A percentile compares a stretch with the other conserved stretches of the same genome.
phyloP scores from a whole-genome alignment of 2,888 invertebrate species.

The Plusia festucae region DNA sequence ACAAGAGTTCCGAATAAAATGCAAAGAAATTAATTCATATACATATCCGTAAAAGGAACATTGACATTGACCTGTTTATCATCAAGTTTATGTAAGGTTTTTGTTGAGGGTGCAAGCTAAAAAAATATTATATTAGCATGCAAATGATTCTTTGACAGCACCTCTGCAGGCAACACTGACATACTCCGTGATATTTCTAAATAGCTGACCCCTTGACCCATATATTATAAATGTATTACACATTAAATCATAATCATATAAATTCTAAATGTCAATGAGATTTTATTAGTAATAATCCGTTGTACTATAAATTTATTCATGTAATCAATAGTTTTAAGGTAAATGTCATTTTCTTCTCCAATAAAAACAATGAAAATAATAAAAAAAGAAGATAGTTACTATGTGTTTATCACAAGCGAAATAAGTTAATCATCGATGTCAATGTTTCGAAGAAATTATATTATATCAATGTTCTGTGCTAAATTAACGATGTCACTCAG shows the following conservation, averaged over 20 bases:
- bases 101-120: conserved; percentile 30
- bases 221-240: background rate
- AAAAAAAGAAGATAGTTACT: conserved; percentile 25
- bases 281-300: conserved; percentile 16
- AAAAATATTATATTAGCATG: background rate
- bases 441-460: conserved; percentile 50
- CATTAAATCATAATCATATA: background rate
- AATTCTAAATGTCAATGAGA: conserved; percentile 22
- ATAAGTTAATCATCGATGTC: conserved; percentile 47
- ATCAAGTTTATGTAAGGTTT: conserved; percentile 22
- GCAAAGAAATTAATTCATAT: background rate
- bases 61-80: conserved; percentile 49
- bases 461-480: conserved; percentile 46
- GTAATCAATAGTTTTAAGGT: conserved; percentile 52
- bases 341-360: conserved; percentile 21
- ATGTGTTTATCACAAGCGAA: conserved; percentile 39
- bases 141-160: background rate
- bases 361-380: conserved; percentile 8
- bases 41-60: conserved; percentile 36
- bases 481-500: conserved; percentile 33
- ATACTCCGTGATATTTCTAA: background rate
- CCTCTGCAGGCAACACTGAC: background rate
- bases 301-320: conserved; percentile 39
- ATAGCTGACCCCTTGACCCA: background rate
- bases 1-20: conserved; percentile 14